Evolutionary conservation across 2,113 vertebrate species (phyloP), one percentile per base, ranked within the genome.

Genomic region (Syrmaticus mikado): DNA sequence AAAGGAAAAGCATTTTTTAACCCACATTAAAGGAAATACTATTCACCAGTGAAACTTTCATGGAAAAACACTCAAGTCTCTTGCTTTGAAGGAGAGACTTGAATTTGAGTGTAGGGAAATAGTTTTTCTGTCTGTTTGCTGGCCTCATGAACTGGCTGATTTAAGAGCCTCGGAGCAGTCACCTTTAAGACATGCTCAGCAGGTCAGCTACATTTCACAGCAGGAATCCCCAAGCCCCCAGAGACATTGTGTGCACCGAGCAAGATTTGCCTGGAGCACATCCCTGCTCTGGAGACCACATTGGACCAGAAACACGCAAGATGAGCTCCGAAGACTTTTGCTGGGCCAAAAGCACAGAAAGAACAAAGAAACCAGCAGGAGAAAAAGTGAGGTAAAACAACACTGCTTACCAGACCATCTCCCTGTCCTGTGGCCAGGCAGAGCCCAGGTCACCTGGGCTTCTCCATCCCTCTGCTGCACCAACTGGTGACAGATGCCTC

Each of bases 391-490:
- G 0, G 1, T 3, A 24, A 5, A 30, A 46, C 76, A 25, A 9
- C 4, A 0, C 2, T 62, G 32, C 92, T 93, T 95, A 95, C 94
- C 79, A 20, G 40, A 93, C 28, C 60, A 87, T 45, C 64, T 85
- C 20, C 46, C 10, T 1, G 0, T 94, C 50, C 60, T 0, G 0
- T 89, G 75, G 45, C 34, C 28, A 10, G 60, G 74, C 27, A 34
- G 65, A 93, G 43, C 25, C 43, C 0, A 0, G 77, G 48, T 77
- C 0, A 0, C 40, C 67, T 28, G 32, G 19, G 10, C 32, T 27
- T 85, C 55, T 10, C 40, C 89, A 85, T 76, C 67, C n/a, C 32
- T 87, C 72, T 0, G 6, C 50, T 67, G 34, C 52, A 36, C 77
- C 41, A 32, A 67, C 41, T 53, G 28, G 40, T 32, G 60, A 27